phyloP scores from a whole-genome alignment of 2,797 vertebrate genomes.

The Sardinella longiceps region DNA sequence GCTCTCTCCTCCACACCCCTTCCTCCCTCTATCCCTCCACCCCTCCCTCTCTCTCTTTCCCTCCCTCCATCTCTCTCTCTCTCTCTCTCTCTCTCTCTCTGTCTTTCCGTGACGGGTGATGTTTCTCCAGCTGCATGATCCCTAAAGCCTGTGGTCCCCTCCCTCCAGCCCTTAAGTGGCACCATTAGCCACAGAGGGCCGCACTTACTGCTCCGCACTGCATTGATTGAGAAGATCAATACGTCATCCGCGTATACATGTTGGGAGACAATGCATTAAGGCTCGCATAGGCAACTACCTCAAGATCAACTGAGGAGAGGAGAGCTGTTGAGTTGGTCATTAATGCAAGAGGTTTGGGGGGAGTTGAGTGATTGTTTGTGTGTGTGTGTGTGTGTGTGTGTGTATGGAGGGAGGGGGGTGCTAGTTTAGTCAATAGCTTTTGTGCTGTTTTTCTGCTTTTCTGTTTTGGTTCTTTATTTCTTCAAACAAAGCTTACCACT shows the following conservation, averaged over 20 bases:
- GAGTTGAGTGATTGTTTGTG: not conserved
- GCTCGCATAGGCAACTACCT: conserved; percentile 62
- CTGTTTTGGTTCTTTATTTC: conserved; percentile 13
- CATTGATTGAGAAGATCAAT: conserved; percentile 81
- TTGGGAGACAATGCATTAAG: conserved; percentile 76
- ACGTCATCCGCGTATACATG: conserved; percentile 68
- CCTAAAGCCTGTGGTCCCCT: conserved; percentile 41
- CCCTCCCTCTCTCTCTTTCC: conserved; percentile 18
- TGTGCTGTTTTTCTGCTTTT: conserved; percentile 21
- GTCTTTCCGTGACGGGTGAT: conserved; percentile 36
- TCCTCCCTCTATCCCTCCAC: conserved; percentile 24
- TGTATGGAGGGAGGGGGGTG: not conserved
- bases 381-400: not conserved
- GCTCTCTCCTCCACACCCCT: conserved; percentile 32
- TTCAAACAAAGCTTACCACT: not conserved
- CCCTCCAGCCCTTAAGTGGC: conserved; percentile 73
- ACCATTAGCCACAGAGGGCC: conserved; percentile 67
- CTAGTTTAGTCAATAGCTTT: not conserved
- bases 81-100: not conserved
- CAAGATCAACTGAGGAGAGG: conserved; percentile 53
- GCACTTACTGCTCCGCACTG: conserved; percentile 74
- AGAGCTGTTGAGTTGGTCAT: not conserved
- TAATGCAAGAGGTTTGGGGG: not conserved
- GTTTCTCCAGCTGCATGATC: conserved; percentile 44
- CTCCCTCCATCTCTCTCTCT: not conserved